Evolutionary conservation across 1,140 invertebrate genomes (phyloP), one percentile per base, ranked within the genome.

Genomic region (Meloidogyne hapla): DNA sequence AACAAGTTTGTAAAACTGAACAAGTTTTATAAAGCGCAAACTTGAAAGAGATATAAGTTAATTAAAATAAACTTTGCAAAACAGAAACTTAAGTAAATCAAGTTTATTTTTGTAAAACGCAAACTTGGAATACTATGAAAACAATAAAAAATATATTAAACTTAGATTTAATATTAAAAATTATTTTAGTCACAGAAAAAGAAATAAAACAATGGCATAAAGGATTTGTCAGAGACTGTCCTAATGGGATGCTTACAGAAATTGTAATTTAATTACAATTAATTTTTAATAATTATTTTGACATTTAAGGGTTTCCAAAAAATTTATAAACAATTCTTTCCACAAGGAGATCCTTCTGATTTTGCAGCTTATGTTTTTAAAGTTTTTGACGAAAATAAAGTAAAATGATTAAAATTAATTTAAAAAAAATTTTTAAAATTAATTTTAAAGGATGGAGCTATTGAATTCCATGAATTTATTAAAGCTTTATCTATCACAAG

Each of bases 301-400:
- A 25, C 0, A 15, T 75, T 79, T 82, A 90, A 96, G 94, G 95
- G 94, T 75, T 98, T 98, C 90, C 94, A 97, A 87, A 95, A 94
- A 90, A 98, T 98, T 87, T 98, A 98, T 91, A 94, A 95, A 90
- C 95, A 98, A 89, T 98, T 98, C 90, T 98, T 98, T 89, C 77
- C 95, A 69, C 93, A 96, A 91, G 86, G 86, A 81, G 94, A 98
- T 90, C 95, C 95, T 25, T 94, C 93, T 82, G 96, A 96, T 90
- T 98, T 98, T 88, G 94, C 95, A 23, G 93, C 93, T 33, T 91
- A 96, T 82, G 94, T 98, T 28, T 98, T 98, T 90, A 92, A 95
- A 88, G 95, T 98, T 42, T 98, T 98, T 89, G 95, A 98, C 88
- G 94, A 96, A 90, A 98, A 98, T 88, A 96, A 96, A 89, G 95